These are phyloP conservation scores for Cranoglanis bouderius DNA, from an alignment of 2,113 vertebrate species.

Conservation along the genomic window DNA sequence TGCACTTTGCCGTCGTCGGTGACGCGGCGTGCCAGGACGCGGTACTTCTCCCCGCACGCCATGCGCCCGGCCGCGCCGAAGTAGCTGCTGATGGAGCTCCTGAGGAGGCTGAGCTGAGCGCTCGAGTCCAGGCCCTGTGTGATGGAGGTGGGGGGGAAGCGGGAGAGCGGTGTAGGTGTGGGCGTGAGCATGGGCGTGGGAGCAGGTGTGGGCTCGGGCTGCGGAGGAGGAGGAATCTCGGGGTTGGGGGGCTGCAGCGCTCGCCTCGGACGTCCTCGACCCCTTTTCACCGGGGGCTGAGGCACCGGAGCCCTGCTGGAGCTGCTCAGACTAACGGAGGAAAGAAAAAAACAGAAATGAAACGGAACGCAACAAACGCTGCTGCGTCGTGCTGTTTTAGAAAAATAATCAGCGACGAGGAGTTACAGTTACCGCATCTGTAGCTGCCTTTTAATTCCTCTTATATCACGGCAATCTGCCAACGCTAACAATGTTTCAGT, in stretches of 20 bases:
- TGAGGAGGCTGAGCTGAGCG: slow-evolving; percentile 91
- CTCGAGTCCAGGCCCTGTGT: slow-evolving; percentile 91
- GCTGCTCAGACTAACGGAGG: slow-evolving; percentile 72
- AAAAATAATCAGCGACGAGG: too few relatives aligned
- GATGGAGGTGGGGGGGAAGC: slow-evolving; percentile 87
- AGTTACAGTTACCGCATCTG: too few relatives aligned
- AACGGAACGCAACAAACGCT: too few relatives aligned
- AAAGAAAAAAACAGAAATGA: not conserved
- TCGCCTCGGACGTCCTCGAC: slow-evolving; percentile 89
- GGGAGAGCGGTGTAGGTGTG: slow-evolving; percentile 83
- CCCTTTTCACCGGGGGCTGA: slow-evolving; percentile 82
- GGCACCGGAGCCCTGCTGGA: slow-evolving; percentile 84
- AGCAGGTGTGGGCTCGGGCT: slow-evolving; percentile 75
- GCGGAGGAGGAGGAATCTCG: slow-evolving; percentile 78
- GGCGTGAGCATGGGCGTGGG: slow-evolving; percentile 79
- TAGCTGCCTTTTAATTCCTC: not conserved
- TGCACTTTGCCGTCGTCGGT: slow-evolving; percentile 97
- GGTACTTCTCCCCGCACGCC: slow-evolving; percentile 96
- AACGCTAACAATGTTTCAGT: not conserved
- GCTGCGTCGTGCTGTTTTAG: too few relatives aligned
- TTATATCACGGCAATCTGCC: not conserved
- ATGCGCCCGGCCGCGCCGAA: slow-evolving; percentile 96
- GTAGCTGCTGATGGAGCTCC: slow-evolving; percentile 96
- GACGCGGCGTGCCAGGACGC: slow-evolving; percentile 90
- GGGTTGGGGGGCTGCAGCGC: slow-evolving; percentile 86